These are phyloP conservation scores for Strix uralensis DNA, from an alignment of 2,113 vertebrate species.

Conservation along the genomic window DNA sequence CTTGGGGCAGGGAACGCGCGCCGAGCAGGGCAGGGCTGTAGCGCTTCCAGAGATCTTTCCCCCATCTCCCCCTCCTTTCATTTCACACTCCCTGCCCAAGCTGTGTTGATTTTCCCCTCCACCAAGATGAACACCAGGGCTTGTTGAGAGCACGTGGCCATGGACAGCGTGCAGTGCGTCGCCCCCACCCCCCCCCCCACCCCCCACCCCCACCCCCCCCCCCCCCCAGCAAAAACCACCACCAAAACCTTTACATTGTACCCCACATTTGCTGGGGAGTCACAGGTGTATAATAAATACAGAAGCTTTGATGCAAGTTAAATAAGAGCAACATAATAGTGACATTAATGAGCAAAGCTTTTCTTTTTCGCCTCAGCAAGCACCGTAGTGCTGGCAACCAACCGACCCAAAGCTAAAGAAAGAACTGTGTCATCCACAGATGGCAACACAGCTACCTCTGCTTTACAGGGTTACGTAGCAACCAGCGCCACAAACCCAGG, in stretches of 20 bases:
- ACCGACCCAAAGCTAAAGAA: not conserved
- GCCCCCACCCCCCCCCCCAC: too few relatives aligned
- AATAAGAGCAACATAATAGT: not conserved
- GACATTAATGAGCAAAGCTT: not conserved
- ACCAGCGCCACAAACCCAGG: not conserved
- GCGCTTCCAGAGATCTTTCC: not conserved
- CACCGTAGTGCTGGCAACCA: not conserved
- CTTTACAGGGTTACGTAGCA: not conserved
- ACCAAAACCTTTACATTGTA: not conserved
- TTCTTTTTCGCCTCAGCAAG: not conserved
- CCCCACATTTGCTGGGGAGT: not conserved
- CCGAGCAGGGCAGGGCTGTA: accelerated
- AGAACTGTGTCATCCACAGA: not conserved
- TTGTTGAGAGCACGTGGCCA: accelerated
- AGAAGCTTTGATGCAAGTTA: not conserved
- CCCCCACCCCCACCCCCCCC: too few relatives aligned
- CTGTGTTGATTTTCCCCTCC: too few relatives aligned
- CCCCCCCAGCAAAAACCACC: not conserved
- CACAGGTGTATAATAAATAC: not conserved
- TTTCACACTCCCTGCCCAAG: accelerated
- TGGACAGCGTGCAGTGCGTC: accelerated
- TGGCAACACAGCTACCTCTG: not conserved
- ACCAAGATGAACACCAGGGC: not conserved
- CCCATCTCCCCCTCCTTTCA: not conserved
- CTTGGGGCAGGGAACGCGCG: not conserved